These are phyloP conservation scores for Mylabris sibirica DNA, from an alignment of 2,888 invertebrate genomes.

Conservation along the genomic window DNA sequence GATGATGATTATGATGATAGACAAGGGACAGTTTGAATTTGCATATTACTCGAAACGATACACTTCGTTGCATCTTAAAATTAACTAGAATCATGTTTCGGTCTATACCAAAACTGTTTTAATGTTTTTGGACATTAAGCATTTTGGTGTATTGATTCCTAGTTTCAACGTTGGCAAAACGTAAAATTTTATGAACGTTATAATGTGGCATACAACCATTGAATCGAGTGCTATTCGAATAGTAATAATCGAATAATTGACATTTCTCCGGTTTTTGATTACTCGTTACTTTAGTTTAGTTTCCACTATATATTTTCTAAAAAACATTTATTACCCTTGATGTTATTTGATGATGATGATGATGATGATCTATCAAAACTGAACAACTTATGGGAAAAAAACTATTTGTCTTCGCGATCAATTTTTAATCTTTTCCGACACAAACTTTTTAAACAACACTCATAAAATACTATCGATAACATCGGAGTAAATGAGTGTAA, in stretches of 20 bases:
- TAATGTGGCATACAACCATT: slow-evolving; percentile 55
- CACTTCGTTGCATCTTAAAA: slow-evolving; percentile 47
- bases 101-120: slow-evolving; percentile 45
- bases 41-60: neutral
- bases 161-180: slow-evolving; percentile 45
- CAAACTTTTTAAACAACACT: too few species aligned
- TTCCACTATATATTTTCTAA: neutral
- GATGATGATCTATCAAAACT: neutral
- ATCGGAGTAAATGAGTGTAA: neutral
- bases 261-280: slow-evolving; percentile 53
- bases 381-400: neutral
- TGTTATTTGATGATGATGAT: neutral
- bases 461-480: too few species aligned
- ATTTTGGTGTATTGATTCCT: slow-evolving; percentile 53
- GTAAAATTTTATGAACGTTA: slow-evolving; percentile 58
- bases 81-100: slow-evolving; percentile 47
- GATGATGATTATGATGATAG: neutral
- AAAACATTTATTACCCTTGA: neutral
- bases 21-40: neutral
- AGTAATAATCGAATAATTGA: slow-evolving; percentile 57
- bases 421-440: too few species aligned
- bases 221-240: slow-evolving; percentile 54
- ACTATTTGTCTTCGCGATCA: neutral
- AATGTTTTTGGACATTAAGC: slow-evolving; percentile 47
- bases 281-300: slow-evolving; percentile 47